Conservation (phyloP, 2,113 vertebrate species). For the Genyomyrus donnyi region DNA sequence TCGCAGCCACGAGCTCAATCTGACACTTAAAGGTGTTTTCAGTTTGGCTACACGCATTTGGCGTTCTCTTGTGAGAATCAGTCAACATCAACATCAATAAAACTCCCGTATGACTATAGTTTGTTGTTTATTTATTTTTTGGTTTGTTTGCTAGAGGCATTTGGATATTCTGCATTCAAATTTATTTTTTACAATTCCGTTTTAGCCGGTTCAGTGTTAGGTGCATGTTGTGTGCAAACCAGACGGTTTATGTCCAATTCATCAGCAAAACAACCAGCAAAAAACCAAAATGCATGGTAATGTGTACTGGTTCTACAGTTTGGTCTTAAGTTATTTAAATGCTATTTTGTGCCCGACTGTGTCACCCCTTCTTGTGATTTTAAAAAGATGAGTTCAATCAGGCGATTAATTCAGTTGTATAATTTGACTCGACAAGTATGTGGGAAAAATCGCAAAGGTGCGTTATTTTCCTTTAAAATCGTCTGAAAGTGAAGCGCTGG, state of each 20-base stretch:
- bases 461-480: background rate
- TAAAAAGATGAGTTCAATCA: background rate
- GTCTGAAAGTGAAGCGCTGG: background rate
- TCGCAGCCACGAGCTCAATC: background rate
- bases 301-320: background rate
- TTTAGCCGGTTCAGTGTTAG: background rate
- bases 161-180: background rate
- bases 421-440: background rate
- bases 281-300: background rate
- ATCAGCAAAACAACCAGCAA: background rate
- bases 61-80: background rate
- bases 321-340: background rate
- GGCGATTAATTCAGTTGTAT: background rate
- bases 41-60: slow-evolving; percentile 18
- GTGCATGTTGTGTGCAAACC: background rate
- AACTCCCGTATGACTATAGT: background rate
- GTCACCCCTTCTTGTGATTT: background rate
- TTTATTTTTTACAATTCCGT: background rate
- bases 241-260: background rate
- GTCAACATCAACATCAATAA: background rate
- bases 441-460: background rate
- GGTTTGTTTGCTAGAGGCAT: background rate
- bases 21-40: background rate
- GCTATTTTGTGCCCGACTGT: background rate
- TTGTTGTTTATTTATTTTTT: background rate